Conservation (phyloP, 2,113 vertebrate species). For the Sceloporus tristichus region DNA sequence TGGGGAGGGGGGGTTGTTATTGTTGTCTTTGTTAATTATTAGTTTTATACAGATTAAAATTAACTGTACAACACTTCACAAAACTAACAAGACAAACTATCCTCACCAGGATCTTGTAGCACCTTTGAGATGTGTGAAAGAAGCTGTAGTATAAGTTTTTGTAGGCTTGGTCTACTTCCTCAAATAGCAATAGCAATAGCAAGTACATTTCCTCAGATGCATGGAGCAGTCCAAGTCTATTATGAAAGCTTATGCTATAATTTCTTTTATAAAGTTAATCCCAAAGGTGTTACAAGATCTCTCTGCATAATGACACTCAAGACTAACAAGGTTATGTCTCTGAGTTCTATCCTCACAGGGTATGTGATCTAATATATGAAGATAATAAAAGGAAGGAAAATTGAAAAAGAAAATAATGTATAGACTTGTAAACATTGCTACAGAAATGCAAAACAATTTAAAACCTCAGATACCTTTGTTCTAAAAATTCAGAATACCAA, state of each 20-base stretch:
- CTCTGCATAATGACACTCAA: too few relatives aligned
- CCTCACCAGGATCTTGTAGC: too few relatives aligned
- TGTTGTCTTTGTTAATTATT: neutral
- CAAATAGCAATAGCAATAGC: too few relatives aligned
- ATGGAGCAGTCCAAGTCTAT: too few relatives aligned
- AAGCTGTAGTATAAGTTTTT: too few relatives aligned
- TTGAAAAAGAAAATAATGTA: neutral
- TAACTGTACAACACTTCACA: neutral
- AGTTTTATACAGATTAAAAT: neutral
- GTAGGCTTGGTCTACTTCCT: too few relatives aligned
- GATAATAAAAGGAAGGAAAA: neutral
- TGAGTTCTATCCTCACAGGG: neutral
- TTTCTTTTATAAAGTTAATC: too few relatives aligned
- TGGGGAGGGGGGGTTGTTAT: neutral
- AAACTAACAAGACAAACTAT: neutral
- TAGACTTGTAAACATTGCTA: neutral
- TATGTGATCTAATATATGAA: neutral
- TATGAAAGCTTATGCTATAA: too few relatives aligned
- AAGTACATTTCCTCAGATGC: too few relatives aligned
- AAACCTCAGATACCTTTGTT: neutral
- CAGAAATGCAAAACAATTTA: neutral
- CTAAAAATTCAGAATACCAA: neutral
- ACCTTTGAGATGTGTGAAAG: too few relatives aligned
- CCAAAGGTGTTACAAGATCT: too few relatives aligned
- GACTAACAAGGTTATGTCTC: too few relatives aligned